Base-by-base conservation (phyloP, 2,113 vertebrate genomes). In the Dascyllus trimaculatus region DNA sequence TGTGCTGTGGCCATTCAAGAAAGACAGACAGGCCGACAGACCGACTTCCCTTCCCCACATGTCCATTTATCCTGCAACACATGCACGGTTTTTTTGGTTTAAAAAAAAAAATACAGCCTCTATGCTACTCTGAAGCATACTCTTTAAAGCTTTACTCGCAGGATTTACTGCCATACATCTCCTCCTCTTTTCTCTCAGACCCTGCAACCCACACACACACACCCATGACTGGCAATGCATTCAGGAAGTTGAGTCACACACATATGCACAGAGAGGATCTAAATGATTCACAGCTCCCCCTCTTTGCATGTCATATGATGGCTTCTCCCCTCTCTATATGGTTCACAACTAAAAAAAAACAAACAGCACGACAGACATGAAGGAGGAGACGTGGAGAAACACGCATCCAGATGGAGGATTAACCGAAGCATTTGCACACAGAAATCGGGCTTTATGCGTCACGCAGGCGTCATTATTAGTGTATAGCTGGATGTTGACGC, bases 191-290 rank as follows among this genome's bases (percentile, higher is more conserved):
- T 62, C 61, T 59, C 26, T n/a, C 13, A 63, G 65, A 3, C 38
- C 18, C 80, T 73, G 74, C 71, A 68, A 32, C 56, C 38, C 57
- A 51, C 45, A 14, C 60, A 43, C 76, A 63, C 61, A 81, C 71
- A 40, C 60, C n/a, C 62, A 88, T 56, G 78, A 78, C 78, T 84
- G 71, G 66, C 82, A 76, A 57, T 60, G 56, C 77, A 78, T 58
- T 81, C 85, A 88, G 88, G 89, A 93, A 89, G 90, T 89, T 85
- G 79, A 89, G 66, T 84, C 85, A 86, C 75, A 88, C 79, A 67
- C 64, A 82, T 71, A 54, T 43, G 45, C 61, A 82, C 13, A 48
- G 24, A 59, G 25, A 32, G 71, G 71, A 75, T 66, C 83, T 75
- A 38, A 52, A 71, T 80, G 76, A 80, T 85, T 81, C 87, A 87